Evolutionary conservation across 2,797 vertebrate genomes (phyloP).

Genomic region (Thamnophis elegans): DNA sequence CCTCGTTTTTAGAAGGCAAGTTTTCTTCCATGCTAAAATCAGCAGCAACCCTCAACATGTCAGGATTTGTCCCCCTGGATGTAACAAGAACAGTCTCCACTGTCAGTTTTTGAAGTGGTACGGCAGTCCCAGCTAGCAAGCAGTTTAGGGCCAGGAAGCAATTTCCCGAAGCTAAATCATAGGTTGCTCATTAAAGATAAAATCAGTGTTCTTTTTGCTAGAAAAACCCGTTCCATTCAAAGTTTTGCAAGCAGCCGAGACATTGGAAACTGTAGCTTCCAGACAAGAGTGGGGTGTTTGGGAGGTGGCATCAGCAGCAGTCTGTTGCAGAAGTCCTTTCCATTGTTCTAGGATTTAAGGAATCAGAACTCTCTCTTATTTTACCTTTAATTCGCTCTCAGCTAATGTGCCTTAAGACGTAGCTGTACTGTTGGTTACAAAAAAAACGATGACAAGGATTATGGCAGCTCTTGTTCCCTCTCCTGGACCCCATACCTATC

Average conservation of each 20-base stretch:
- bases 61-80: slow-evolving; percentile 23
- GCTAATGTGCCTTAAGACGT: not conserved
- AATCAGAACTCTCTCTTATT: not conserved
- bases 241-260: slow-evolving; percentile 65
- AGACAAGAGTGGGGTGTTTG: slow-evolving; percentile 36
- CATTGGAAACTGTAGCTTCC: slow-evolving; percentile 61
- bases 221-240: slow-evolving; percentile 70
- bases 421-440: not conserved
- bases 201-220: slow-evolving; percentile 63
- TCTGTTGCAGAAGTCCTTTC: slow-evolving; percentile 9
- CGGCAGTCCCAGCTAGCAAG: slow-evolving; percentile 50
- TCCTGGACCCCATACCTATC: not conserved
- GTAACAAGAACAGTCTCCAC: slow-evolving; percentile 24
- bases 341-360: not conserved
- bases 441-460: not conserved
- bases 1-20: slow-evolving; percentile 45
- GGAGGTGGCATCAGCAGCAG: not conserved
- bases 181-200: slow-evolving; percentile 66
- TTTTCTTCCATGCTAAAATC: slow-evolving; percentile 55
- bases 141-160: slow-evolving; percentile 63
- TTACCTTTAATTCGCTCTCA: not conserved
- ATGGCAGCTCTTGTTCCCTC: not conserved
- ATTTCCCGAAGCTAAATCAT: slow-evolving; percentile 64
- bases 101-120: slow-evolving; percentile 41
- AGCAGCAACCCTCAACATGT: slow-evolving; percentile 42